Percentiles rank a stretch among this genome's conserved stretches.
Evolutionary conservation across 1,140 invertebrate species (phyloP).

Genomic region (Elymnias hypermnestra): DNA sequence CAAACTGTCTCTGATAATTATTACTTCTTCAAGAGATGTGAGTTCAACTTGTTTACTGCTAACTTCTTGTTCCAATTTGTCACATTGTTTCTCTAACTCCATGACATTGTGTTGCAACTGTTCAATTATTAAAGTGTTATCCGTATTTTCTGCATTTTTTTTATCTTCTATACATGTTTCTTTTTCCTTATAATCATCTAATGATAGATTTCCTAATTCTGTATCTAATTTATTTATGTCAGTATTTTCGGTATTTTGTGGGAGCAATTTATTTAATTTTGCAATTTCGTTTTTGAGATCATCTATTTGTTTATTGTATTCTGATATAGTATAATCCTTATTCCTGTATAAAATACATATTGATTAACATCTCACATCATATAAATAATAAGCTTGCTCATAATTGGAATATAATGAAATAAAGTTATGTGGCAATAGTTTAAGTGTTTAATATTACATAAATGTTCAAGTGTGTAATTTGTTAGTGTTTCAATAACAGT

Average conservation of each 20-base stretch:
- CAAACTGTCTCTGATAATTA: conserved; percentile 60
- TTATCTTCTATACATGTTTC: conserved; percentile 6
- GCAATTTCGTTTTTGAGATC: conserved; percentile 57
- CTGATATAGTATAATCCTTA: conserved; percentile 58
- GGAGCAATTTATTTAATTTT: conserved; percentile 39
- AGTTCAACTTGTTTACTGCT: conserved; percentile 59
- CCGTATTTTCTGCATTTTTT: conserved; percentile 10
- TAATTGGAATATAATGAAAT: neutral
- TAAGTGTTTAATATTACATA: no score
- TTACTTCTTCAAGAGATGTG: conserved; percentile 57
- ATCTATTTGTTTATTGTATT: conserved; percentile 65
- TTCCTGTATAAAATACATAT: no score
- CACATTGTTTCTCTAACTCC: conserved; percentile 49
- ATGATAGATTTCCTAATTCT: conserved; percentile 32
- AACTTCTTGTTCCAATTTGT: conserved; percentile 56
- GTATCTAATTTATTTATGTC: conserved; percentile 30
- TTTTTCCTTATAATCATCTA: conserved; percentile 17
- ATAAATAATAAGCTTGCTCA: neutral
- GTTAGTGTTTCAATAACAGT: no score
- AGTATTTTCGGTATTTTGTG: conserved; percentile 32
- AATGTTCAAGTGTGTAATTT: no score
- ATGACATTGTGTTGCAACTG: conserved; percentile 38
- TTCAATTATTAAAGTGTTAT: conserved; percentile 25
- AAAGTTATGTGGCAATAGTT: no score
- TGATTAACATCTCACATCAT: no score